Base-by-base conservation (phyloP, 2,113 vertebrate genomes). In the Erythrocebus patas region DNA sequence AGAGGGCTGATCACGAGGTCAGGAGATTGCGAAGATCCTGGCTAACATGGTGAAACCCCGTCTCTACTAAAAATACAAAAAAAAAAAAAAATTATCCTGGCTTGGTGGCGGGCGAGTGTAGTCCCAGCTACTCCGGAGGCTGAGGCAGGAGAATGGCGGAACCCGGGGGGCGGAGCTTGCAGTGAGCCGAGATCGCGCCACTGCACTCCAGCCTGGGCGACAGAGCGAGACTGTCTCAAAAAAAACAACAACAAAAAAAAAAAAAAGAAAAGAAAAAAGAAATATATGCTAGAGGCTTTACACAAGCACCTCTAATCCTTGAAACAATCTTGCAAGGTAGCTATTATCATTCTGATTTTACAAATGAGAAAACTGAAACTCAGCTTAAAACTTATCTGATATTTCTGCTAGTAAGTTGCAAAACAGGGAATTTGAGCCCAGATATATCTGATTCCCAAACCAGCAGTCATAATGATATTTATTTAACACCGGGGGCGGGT, bases 161-260 rank as follows among this genome's bases (percentile, higher is more conserved):
- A 50, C 0, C 48, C 3, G 0, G 48, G 12, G 45, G 0, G 0
- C 2, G 2, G 48, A 50, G 48, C 12, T 13, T 50, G 12, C 48
- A 50, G 12, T 50, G 48, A 50, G 48, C 48, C 0, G 12, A 13
- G 48, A 50, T 13, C 0, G 48, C 12, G 0, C 48, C 12, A 50
- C 48, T 50, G 45, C 48, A 50, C 48, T 13, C 48, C 48, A 50
- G 48, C 12, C 48, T 50, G 48, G 48, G 48, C 48, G 3, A 13
- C 48, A 50, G 48, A 50, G 12, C 3, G 48, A 50, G 48, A 50
- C 12, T 50, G 48, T 50, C 48, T 50, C 12, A 50, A 50, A 50
- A 50, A 13, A 50, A 38, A 38, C 38, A 38, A 38, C 12, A 48
- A 12, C 2, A 48, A 12, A 50, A 13, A 13, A 48, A 48, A 48